phyloP scores from a whole-genome alignment of 2,113 vertebrate genomes.

The Psammodynastes pulverulentus region DNA sequence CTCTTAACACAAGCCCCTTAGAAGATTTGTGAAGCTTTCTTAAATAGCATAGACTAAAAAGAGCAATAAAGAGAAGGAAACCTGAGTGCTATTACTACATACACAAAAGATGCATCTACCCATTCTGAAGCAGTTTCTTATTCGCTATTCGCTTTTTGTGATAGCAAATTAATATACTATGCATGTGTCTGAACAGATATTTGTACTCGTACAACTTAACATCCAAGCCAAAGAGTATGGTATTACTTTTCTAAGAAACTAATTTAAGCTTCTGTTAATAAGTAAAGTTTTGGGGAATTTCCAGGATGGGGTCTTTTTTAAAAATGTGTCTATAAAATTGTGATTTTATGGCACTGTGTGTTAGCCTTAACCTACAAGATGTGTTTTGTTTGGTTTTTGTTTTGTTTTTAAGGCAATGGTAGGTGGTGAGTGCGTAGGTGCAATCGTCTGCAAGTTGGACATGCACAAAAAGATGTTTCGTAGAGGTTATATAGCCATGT shows the following conservation, averaged over 20 bases:
- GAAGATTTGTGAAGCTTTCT: no score
- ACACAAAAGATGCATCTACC: not conserved
- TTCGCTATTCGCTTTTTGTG: not conserved
- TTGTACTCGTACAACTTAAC: not conserved
- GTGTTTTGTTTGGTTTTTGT: constrained; percentile 40
- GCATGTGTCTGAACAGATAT: not conserved
- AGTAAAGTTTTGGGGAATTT: not conserved
- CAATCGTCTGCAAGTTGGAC: constrained; percentile 99
- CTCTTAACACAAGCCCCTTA: not conserved
- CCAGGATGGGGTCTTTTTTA: not conserved
- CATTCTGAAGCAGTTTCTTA: not conserved
- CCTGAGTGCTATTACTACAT: not conserved
- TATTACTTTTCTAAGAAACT: constrained; percentile 18
- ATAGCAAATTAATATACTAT: not conserved
- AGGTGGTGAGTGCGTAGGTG: constrained; percentile 97
- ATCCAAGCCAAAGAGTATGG: not conserved
- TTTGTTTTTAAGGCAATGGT: constrained; percentile 92
- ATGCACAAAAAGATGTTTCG: constrained; percentile 99
- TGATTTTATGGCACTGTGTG: constrained; percentile 32
- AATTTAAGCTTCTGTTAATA: not conserved
- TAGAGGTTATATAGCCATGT: constrained; percentile 99
- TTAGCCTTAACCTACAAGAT: constrained; percentile 55
- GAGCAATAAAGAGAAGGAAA: not conserved
- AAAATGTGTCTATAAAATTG: not conserved
- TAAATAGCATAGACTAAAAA: not conserved